Conservation (phyloP, 2,888 invertebrate genomes). For the Odontothrips loti region DNA sequence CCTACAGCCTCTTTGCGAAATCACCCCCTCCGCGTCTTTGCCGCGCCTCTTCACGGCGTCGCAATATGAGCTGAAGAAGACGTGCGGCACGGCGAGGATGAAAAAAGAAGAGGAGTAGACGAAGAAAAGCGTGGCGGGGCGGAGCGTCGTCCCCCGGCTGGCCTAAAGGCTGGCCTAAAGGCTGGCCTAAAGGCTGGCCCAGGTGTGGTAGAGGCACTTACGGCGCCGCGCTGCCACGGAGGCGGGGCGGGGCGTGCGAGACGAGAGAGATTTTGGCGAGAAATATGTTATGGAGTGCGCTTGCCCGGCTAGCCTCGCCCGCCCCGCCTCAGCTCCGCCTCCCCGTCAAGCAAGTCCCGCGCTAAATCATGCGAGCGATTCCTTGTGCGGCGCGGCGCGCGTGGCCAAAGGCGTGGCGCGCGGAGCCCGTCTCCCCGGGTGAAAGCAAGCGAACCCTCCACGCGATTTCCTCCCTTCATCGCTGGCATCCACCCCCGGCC, state of each 20-base stretch:
- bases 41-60: too few species aligned
- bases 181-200: background rate
- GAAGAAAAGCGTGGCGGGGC: background rate
- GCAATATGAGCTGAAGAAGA: slow-evolving; percentile 19
- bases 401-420: background rate
- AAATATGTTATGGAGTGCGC: slow-evolving; percentile 13
- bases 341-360: background rate
- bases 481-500: background rate
- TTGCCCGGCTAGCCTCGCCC: background rate
- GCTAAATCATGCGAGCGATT: slow-evolving; percentile 5
- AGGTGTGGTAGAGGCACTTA: slow-evolving; percentile 8
- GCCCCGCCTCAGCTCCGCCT: too few species aligned
- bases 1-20: too few species aligned
- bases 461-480: background rate
- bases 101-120: background rate
- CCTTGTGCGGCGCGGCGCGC: background rate
- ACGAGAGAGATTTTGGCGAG: background rate
- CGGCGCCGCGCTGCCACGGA: background rate
- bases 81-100: background rate
- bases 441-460: background rate
- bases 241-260: background rate
- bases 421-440: too few species aligned
- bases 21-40: too few species aligned
- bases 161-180: background rate
- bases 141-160: too few species aligned